Conservation (phyloP, 2,888 invertebrate species). For the Poecilobothrus nobilitatus region DNA sequence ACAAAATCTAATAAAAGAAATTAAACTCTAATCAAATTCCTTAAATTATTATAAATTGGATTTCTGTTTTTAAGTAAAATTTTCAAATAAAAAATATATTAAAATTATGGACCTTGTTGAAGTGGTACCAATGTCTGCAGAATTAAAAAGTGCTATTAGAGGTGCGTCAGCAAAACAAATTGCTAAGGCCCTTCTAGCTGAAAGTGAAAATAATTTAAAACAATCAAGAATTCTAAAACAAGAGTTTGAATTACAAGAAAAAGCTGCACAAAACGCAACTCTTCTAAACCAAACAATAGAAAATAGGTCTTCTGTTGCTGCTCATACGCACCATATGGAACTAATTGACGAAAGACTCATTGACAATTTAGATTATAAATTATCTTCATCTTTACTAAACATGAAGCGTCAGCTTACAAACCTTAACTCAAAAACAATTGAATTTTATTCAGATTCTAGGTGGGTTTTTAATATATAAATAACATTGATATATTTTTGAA, state of each 20-base stretch:
- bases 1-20: too few species aligned
- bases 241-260: not conserved
- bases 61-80: too few species aligned
- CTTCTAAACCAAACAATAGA: not conserved
- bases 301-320: conserved; percentile 20
- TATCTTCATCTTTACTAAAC: conserved; percentile 41
- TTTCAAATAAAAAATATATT: not conserved
- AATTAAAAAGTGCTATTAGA: conserved; percentile 49
- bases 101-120: conserved; percentile 41
- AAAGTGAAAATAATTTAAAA: conserved; percentile 47
- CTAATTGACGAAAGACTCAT: conserved; percentile 41
- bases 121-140: conserved; percentile 36
- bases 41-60: too few species aligned
- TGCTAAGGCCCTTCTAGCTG: conserved; percentile 54
- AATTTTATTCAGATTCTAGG: conserved; percentile 44
- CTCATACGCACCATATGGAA: conserved; percentile 37
- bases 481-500: conserved; percentile 14
- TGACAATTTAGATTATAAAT: conserved; percentile 42
- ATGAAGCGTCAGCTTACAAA: conserved; percentile 41
- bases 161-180: conserved; percentile 71
- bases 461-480: conserved; percentile 35
- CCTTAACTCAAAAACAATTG: conserved; percentile 39
- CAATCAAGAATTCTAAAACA: conserved; percentile 20
- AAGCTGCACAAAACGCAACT: not conserved
- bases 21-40: too few species aligned